phyloP scores from a whole-genome alignment of 2,113 vertebrate genomes.

The Perca fluviatilis region DNA sequence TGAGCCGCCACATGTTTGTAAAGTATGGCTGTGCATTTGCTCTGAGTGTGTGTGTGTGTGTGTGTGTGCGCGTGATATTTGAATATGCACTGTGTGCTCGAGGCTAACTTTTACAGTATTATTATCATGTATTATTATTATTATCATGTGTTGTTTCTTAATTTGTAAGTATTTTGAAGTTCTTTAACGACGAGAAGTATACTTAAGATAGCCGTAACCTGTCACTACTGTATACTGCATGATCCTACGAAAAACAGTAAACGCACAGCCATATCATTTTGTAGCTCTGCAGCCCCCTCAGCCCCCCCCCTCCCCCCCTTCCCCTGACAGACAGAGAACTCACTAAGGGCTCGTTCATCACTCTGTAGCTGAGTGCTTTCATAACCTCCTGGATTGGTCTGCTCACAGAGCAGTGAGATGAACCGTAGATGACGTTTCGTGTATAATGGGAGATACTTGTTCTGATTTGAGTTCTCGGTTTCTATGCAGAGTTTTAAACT shows the following conservation, averaged over 20 bases:
- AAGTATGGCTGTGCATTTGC: conserved; percentile 62
- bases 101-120: conserved; percentile 81
- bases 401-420: conserved; percentile 51
- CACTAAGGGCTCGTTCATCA: conserved; percentile 83
- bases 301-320: background rate
- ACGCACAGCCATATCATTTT: conserved; percentile 58
- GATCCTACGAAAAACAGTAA: conserved; percentile 53
- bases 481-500: too few species aligned
- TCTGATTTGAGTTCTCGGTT: conserved; percentile 17
- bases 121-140: conserved; percentile 62
- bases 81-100: conserved; percentile 60
- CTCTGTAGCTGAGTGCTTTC: conserved; percentile 69
- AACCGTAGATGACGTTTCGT: background rate
- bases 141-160: conserved; percentile 70
- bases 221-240: conserved; percentile 71
- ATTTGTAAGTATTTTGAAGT: conserved; percentile 76
- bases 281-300: conserved; percentile 61
- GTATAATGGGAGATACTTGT: conserved; percentile 4
- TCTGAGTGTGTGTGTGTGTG: conserved; percentile 58
- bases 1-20: conserved; percentile 65
- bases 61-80: conserved; percentile 24
- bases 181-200: conserved; percentile 64
- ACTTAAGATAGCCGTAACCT: conserved; percentile 65
- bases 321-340: conserved; percentile 68
- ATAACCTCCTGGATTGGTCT: conserved; percentile 64